Evolutionary conservation across 2,797 vertebrate genomes (phyloP).

Genomic region (Karalla daura): DNA sequence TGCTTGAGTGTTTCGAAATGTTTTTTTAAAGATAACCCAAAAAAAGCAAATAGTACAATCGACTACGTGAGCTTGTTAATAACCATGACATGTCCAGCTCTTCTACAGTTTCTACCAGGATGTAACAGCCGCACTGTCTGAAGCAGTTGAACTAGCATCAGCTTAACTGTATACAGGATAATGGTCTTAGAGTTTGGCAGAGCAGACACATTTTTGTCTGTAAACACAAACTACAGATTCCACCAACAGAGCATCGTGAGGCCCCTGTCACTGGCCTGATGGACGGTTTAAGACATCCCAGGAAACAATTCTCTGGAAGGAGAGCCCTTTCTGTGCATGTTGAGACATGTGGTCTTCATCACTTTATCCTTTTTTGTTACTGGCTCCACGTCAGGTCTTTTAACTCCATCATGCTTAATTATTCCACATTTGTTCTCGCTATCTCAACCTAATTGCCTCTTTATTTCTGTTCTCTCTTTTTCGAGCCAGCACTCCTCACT

Average conservation of each 20-base stretch:
- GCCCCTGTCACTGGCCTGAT: slow-evolving; percentile 43
- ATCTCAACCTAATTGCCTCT: not conserved
- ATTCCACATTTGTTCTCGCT: slow-evolving; percentile 28
- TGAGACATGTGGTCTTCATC: slow-evolving; percentile 64
- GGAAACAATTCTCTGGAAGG: slow-evolving; percentile 51
- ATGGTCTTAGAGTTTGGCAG: slow-evolving; percentile 7
- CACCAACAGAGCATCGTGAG: slow-evolving; percentile 17
- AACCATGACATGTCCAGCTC: slow-evolving; percentile 3
- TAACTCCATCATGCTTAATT: slow-evolving; percentile 28
- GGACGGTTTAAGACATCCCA: slow-evolving; percentile 47
- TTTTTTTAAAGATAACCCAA: slow-evolving; percentile 42
- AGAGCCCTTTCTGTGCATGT: slow-evolving; percentile 39
- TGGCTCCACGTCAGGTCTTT: slow-evolving; percentile 26
- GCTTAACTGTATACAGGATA: slow-evolving; percentile 24
- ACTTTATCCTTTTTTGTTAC: slow-evolving; percentile 17
- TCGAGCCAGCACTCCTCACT: not conserved
- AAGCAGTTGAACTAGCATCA: slow-evolving; percentile 20
- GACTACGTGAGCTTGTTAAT: slow-evolving; percentile 47
- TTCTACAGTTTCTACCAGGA: not conserved
- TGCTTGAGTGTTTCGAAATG: slow-evolving; percentile 30
- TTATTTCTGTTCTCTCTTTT: slow-evolving; percentile 8
- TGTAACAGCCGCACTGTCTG: not conserved
- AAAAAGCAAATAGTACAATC: slow-evolving; percentile 56
- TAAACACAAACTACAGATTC: slow-evolving; percentile 37
- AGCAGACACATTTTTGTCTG: slow-evolving; percentile 30